Base-by-base conservation (phyloP, 2,113 vertebrate species). In the Solenodon paradoxus region DNA sequence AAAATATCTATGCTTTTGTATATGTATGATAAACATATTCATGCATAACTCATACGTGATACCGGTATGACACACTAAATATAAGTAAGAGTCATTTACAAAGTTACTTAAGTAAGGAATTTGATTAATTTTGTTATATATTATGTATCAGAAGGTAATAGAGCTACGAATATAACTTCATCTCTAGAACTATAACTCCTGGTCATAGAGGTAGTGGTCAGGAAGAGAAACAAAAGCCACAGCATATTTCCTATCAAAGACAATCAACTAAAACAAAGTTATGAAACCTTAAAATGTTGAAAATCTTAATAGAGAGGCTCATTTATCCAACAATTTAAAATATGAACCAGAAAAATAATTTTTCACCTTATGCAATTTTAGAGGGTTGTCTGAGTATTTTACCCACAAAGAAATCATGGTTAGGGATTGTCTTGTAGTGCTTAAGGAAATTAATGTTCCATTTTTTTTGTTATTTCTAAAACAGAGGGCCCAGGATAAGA, bases 251-350 rank as follows among this genome's bases (percentile, higher is more conserved):
- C 6, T 45, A 93, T 32, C n/a, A 91, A 63, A 96, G 69, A 94
- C 38, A 96, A 96, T 63, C 57, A 92, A 95, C 95, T 97, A 96
- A 98, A 93, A 69, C 79, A 95, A 47, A 26, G 17, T 55, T 35
- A 93, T 53, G 85, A 97, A 97, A 97, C 83, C 59, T 63, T 81
- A 97, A n/a, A 88, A 92, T 32, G 92, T 88, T 95, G 94, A 93
- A 92, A 88, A 96, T 89, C 92, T 96, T 71, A 94, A 96, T 85
- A 86, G 89, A 86, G 15, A 72, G 53, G 83, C 40, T 96, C 89
- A 96, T 93, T 96, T 80, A 96, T 83, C 84, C 63, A 63, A 84
- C 55, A 94, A 95, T 88, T 97, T 95, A 92, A 88, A 97, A 95
- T 80, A 95, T n/a, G 94, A 96, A 98, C 89, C 51, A 86, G 30